Evolutionary conservation across 2,888 invertebrate genomes (phyloP), one percentile per base, ranked within the genome.

Genomic region (Watsonalla binaria): DNA sequence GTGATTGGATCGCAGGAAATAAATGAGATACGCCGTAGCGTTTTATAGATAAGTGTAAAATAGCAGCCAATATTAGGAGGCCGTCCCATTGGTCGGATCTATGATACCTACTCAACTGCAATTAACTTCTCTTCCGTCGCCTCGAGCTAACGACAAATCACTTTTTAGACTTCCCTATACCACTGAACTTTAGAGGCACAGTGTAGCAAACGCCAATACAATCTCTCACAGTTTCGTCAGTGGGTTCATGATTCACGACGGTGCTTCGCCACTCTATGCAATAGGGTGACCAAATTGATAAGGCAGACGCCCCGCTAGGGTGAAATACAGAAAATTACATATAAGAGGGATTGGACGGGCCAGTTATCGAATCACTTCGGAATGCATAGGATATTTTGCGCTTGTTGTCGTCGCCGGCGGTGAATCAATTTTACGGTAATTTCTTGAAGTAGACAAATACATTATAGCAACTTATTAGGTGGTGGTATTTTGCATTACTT

Each of bases 61-160:
- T 46, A 37, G 42, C 47, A 70, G 77, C 73, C 73, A 82, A 86
- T 86, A 81, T 70, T 60, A 63, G 54, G 61, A 60, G 79, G 68
- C 70, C 73, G 68, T 82, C 84, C 88, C 77, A 88, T 88, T 87
- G 89, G 89, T 80, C 68, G 82, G 76, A 65, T 76, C 66, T 59
- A 70, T 80, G 82, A 80, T 82, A 81, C 86, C 87, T 85, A 83
- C 82, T 81, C 83, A 72, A 64, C 66, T 68, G 80, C 82, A 84
- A 88, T 88, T 87, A 86, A 80, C 75, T 69, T 67, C 70, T 75
- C 82, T 86, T 86, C 87, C 86, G 81, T 66, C 56, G 82, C 86
- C 82, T 60, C 54, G 66, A 85, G 88, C 82, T 66, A 76, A 66
- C 75, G 80, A 74, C 84, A 86, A 88, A 86, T 87, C 82, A 78